Evolutionary conservation across 2,797 vertebrate species (phyloP).

Genomic region (Tragelaphus eurycerus): DNA sequence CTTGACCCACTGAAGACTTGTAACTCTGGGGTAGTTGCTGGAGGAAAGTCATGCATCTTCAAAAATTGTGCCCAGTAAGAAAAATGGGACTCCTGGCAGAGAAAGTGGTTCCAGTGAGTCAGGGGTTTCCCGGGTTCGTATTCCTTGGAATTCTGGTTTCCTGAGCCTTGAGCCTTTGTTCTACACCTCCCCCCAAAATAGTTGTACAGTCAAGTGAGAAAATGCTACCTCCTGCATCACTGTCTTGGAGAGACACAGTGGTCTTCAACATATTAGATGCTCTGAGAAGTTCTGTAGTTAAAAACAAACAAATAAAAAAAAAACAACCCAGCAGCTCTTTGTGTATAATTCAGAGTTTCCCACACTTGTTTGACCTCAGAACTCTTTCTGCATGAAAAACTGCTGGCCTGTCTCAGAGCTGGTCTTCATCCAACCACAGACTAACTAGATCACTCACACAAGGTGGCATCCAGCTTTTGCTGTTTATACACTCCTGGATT

Average conservation of each 20-base stretch:
- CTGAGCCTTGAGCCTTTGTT: background rate
- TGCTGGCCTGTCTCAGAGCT: background rate
- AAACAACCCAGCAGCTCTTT: background rate
- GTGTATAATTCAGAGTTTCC: background rate
- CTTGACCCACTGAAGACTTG: background rate
- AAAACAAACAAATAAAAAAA: background rate
- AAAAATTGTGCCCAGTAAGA: background rate
- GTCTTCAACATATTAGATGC: background rate
- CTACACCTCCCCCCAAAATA: background rate
- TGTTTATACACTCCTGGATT: background rate
- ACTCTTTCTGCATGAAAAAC: slow-evolving; percentile 10
- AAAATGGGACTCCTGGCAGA: background rate
- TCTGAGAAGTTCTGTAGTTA: slow-evolving; percentile 10
- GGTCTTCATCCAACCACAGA: background rate
- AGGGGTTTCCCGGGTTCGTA: background rate
- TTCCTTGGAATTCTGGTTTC: background rate
- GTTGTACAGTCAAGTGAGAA: background rate
- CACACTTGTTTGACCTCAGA: background rate
- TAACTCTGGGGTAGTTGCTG: background rate
- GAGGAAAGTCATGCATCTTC: background rate
- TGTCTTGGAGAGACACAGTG: background rate
- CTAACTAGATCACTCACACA: background rate
- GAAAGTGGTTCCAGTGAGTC: background rate
- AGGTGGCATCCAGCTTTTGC: background rate
- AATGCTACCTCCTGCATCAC: background rate